Evolutionary conservation across 2,113 vertebrate species (phyloP).

Genomic region (Callithrix jacchus): DNA sequence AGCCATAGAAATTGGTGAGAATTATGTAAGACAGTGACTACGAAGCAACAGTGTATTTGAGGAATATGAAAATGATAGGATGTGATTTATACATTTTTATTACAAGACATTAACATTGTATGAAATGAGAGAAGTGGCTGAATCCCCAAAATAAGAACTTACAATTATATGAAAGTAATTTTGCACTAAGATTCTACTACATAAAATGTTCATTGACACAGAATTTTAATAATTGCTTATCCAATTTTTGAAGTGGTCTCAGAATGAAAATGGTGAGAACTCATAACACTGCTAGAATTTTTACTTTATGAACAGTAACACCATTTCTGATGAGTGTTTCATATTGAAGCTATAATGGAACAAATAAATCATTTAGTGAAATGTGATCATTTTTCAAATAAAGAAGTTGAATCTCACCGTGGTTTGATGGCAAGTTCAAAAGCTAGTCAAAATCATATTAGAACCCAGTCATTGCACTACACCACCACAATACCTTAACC

Average conservation of each 20-base stretch:
- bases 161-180: background rate
- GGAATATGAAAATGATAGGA: background rate
- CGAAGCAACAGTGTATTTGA: background rate
- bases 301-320: conserved; percentile 14
- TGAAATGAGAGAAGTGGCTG: background rate
- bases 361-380: conserved; percentile 14
- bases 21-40: background rate
- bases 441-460: background rate
- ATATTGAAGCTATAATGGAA: background rate
- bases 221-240: background rate
- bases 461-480: background rate
- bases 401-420: background rate
- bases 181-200: background rate
- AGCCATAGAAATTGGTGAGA: background rate
- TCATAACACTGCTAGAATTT: background rate
- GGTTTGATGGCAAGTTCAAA: background rate
- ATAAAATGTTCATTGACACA: background rate
- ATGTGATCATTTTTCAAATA: background rate
- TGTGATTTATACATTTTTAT: background rate
- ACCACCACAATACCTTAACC: background rate
- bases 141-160: background rate
- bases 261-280: conserved; percentile 7
- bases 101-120: background rate
- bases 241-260: background rate
- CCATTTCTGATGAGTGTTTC: conserved; percentile 1